Percentiles rank a stretch among this genome's conserved stretches.
These are phyloP conservation scores for Calonectris borealis DNA, from an alignment of 2,113 vertebrate species.

Conservation along the genomic window DNA sequence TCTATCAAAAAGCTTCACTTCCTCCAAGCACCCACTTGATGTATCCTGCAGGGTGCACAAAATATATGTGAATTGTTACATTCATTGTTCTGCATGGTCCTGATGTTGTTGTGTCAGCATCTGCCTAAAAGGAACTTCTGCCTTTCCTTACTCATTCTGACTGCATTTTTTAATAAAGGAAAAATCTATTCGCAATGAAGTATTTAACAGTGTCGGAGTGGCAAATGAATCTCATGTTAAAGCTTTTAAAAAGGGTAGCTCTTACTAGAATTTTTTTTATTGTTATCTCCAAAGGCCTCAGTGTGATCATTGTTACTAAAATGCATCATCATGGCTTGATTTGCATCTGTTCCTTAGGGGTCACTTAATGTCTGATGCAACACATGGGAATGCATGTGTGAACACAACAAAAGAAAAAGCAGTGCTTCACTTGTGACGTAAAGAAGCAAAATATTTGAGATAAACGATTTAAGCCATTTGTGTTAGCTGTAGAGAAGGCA, in stretches of 20 bases:
- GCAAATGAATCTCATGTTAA: background rate
- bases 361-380: background rate
- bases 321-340: background rate
- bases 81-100: background rate
- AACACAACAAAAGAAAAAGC: background rate
- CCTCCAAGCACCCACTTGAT: background rate
- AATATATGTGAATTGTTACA: background rate
- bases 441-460: background rate
- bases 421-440: background rate
- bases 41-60: background rate
- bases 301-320: background rate
- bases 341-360: background rate
- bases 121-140: background rate
- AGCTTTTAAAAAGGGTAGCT: background rate
- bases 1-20: background rate
- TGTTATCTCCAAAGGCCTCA: background rate
- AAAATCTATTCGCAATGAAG: background rate
- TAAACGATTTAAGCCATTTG: background rate
- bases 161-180: background rate
- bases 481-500: background rate
- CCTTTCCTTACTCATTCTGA: background rate
- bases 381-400: background rate
- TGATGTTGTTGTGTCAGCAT: background rate
- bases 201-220: background rate
- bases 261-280: background rate